A percentile compares a stretch with the other conserved stretches of the same genome.
Evolutionary conservation across 1,140 invertebrate species (phyloP).

Genomic region (Luehdorfia chinensis): DNA sequence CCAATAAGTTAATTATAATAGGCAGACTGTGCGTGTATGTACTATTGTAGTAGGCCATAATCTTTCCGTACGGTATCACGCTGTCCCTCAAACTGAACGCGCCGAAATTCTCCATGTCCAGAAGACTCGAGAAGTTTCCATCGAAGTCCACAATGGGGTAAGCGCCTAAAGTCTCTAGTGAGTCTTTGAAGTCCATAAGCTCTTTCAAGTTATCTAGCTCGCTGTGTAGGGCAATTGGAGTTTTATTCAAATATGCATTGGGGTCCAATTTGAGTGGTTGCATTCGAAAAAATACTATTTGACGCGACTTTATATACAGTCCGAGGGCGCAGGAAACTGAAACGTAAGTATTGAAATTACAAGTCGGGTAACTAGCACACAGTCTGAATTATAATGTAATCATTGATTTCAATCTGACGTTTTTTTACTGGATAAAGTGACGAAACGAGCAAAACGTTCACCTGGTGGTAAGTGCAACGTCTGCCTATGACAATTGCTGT

Average conservation of each 20-base stretch:
- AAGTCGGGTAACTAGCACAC: too few relatives aligned
- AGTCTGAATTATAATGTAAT: too few relatives aligned
- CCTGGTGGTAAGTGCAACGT: too few relatives aligned
- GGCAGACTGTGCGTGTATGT: conserved; percentile 88
- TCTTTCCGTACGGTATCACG: conserved; percentile 67
- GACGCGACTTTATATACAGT: conserved; percentile 82
- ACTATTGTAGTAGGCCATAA: conserved; percentile 86
- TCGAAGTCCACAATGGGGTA: conserved; percentile 77
- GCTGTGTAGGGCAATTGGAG: conserved; percentile 73
- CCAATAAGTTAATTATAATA: conserved; percentile 85
- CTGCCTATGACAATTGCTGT: too few relatives aligned
- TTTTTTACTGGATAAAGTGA: too few relatives aligned
- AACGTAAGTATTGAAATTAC: conserved; percentile 38
- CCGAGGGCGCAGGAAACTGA: conserved; percentile 81
- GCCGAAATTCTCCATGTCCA: conserved; percentile 80
- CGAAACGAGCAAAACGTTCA: too few relatives aligned
- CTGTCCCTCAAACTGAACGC: conserved; percentile 80
- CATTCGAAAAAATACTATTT: conserved; percentile 80
- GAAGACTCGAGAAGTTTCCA: conserved; percentile 80
- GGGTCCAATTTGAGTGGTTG: conserved; percentile 79
- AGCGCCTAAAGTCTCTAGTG: conserved; percentile 63
- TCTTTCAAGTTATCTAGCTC: conserved; percentile 55
- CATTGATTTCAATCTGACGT: too few relatives aligned
- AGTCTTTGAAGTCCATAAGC: conserved; percentile 57
- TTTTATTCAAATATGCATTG: conserved; percentile 72